phyloP scores from a whole-genome alignment of 2,888 invertebrate genomes.

The Drosophila neutralis region DNA sequence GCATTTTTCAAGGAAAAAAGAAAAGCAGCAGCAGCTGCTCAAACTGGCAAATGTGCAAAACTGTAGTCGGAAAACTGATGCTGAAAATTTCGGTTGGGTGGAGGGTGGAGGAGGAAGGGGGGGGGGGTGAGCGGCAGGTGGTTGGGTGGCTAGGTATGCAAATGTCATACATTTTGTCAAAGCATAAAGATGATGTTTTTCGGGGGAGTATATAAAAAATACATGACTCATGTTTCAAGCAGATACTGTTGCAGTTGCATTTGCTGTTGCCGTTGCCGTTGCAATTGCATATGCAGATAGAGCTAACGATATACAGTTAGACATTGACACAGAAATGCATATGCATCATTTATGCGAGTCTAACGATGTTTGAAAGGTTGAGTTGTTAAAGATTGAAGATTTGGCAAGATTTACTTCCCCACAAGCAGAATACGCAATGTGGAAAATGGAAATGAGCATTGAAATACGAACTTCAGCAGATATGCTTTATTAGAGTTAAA shows the following conservation, averaged over 20 bases:
- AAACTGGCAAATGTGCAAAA: conserved; percentile 25
- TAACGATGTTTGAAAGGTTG: conserved; percentile 27
- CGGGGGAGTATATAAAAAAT: conserved; percentile 68
- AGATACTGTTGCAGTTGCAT: conserved; percentile 20
- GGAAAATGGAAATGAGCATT: conserved; percentile 1
- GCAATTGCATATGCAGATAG: conserved; percentile 35
- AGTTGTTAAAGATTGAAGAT: conserved; percentile 42
- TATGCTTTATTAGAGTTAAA: conserved; percentile 2
- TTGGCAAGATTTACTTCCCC: conserved; percentile 28
- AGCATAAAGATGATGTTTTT: conserved; percentile 74
- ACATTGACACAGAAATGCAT: conserved; percentile 58
- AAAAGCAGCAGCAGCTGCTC: conserved; percentile 47
- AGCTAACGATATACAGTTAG: conserved; percentile 15
- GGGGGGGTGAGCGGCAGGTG: conserved; percentile 6
- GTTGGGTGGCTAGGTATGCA: conserved; percentile 56
- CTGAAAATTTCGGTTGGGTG: background rate
- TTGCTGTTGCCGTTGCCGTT: conserved; percentile 8
- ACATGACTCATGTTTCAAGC: conserved; percentile 68
- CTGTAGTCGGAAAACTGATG: conserved; percentile 36
- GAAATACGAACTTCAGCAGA: background rate
- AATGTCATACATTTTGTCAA: conserved; percentile 76
- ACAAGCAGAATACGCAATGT: conserved; percentile 36
- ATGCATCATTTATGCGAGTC: conserved; percentile 62
- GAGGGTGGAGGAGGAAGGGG: background rate
- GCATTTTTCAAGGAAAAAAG: conserved; percentile 73